A percentile compares a stretch with the other conserved stretches of the same genome.
Evolutionary conservation across 2,113 vertebrate genomes (phyloP).

Genomic region (Etheostoma cragini): DNA sequence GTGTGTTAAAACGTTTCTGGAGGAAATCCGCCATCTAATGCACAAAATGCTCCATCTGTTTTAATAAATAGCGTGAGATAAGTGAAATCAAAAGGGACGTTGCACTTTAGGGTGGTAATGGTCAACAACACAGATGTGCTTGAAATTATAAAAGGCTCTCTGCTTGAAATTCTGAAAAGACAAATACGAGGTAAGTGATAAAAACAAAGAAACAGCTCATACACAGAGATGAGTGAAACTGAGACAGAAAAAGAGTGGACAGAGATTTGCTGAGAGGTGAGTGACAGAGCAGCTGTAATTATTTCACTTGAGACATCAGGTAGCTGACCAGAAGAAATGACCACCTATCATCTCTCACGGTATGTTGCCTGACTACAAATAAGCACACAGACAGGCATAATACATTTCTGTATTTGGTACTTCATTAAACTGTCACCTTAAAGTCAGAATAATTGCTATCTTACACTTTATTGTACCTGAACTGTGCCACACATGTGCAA

Average conservation of each 20-base stretch:
- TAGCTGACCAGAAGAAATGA: constrained; percentile 19
- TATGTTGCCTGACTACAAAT: not conserved
- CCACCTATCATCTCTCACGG: not conserved
- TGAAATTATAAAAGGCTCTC: constrained; percentile 12
- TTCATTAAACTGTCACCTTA: not conserved
- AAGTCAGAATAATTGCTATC: not conserved
- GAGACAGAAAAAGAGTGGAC: not conserved
- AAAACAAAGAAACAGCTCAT: constrained; percentile 14
- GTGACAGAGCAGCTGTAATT: not conserved
- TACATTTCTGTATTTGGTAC: no score
- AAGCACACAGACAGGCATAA: not conserved
- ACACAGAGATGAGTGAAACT: not conserved
- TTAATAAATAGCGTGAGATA: constrained; percentile 27
- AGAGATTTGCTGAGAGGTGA: constrained; percentile 20
- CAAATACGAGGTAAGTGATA: not conserved
- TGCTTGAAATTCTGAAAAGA: constrained; percentile 5
- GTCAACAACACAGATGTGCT: constrained; percentile 2
- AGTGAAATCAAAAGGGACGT: constrained; percentile 2
- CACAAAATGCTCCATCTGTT: constrained; percentile 19
- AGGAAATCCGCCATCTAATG: constrained; percentile 29
- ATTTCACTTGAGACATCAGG: constrained; percentile 28
- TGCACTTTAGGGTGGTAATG: constrained; percentile 4
- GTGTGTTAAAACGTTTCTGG: constrained; percentile 8
- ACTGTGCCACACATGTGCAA: not conserved
- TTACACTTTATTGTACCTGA: not conserved